phyloP scores from a whole-genome alignment of 2,888 invertebrate species.

The Junonia oenone region DNA sequence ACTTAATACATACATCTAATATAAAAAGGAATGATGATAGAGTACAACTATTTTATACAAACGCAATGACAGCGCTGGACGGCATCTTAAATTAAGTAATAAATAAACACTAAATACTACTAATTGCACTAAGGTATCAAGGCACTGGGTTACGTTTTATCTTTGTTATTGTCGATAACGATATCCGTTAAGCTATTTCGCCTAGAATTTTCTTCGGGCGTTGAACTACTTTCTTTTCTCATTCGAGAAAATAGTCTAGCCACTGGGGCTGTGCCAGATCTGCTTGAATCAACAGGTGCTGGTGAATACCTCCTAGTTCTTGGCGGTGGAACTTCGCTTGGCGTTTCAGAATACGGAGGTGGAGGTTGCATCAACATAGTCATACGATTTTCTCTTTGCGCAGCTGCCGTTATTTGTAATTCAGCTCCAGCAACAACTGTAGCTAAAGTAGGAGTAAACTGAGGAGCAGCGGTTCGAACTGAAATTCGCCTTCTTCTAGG shows the following conservation, averaged over 20 bases:
- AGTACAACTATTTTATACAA: neutral
- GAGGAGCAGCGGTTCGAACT: constrained; percentile 60
- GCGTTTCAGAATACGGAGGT: constrained; percentile 61
- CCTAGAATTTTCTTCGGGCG: constrained; percentile 51
- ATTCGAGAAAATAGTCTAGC: constrained; percentile 66
- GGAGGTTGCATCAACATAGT: constrained; percentile 66
- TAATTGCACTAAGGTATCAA: constrained; percentile 47
- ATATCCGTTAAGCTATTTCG: constrained; percentile 71
- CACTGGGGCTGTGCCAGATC: constrained; percentile 58
- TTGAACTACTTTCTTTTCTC: constrained; percentile 57
- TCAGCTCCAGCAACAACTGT: constrained; percentile 71
- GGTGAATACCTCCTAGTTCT: constrained; percentile 65
- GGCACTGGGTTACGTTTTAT: constrained; percentile 60
- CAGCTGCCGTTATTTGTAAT: constrained; percentile 62
- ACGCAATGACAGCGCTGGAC: constrained; percentile 22
- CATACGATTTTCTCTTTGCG: constrained; percentile 68
- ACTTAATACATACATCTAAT: neutral
- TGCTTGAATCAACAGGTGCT: constrained; percentile 55
- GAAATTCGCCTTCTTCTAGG: constrained; percentile 64
- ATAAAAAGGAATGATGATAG: constrained; percentile 8
- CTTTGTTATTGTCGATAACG: constrained; percentile 71
- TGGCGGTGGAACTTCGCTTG: constrained; percentile 48
- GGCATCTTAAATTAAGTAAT: constrained; percentile 30
- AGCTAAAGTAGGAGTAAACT: constrained; percentile 67
- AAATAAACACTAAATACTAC: constrained; percentile 44